Conservation (phyloP, 2,888 invertebrate genomes). For the Malacosoma neustria region DNA sequence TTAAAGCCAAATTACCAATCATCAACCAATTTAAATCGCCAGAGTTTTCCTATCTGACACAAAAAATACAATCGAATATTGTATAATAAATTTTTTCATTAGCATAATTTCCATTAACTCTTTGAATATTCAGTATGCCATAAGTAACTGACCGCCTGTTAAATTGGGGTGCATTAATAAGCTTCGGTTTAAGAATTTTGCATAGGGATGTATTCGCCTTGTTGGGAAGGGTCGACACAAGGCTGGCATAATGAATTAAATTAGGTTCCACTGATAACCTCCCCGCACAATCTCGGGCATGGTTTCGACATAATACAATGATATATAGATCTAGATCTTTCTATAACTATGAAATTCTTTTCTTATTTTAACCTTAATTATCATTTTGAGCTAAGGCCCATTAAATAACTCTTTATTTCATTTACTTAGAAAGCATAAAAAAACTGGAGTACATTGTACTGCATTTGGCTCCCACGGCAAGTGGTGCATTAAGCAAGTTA, state of each 20-base stretch:
- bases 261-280: constrained; percentile 65
- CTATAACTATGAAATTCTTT: too few species aligned
- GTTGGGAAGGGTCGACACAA: constrained; percentile 54
- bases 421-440: too few species aligned
- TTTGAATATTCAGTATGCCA: constrained; percentile 12
- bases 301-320: constrained; percentile 24
- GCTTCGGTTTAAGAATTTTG: constrained; percentile 48
- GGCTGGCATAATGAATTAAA: constrained; percentile 66
- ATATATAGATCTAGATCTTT: constrained; percentile 24
- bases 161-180: constrained; percentile 36
- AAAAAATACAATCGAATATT: not conserved
- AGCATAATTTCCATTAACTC: constrained; percentile 4
- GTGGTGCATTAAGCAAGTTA: too few species aligned
- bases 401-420: too few species aligned
- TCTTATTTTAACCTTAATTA: too few species aligned
- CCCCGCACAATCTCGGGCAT: constrained; percentile 45
- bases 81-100: not conserved
- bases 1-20: not conserved
- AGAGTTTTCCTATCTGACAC: not conserved
- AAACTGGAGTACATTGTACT: too few species aligned
- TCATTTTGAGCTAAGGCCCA: too few species aligned
- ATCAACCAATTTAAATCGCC: not conserved
- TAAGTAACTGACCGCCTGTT: constrained; percentile 25
- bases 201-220: constrained; percentile 48
- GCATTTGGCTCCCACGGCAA: too few species aligned